Conservation (phyloP, 2,113 vertebrate species). For the Sprattus sprattus region DNA sequence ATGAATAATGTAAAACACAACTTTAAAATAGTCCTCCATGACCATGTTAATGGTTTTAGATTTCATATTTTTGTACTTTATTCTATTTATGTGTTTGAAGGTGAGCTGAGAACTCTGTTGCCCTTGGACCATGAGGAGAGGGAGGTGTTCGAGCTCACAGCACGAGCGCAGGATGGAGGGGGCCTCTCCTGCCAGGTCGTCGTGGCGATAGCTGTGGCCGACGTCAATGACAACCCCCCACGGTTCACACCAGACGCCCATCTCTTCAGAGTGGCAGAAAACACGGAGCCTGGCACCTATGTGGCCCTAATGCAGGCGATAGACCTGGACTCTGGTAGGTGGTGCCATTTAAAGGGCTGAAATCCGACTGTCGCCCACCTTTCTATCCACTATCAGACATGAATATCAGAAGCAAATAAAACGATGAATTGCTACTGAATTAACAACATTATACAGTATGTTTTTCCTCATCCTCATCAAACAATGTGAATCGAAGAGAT, state of each 20-base stretch:
- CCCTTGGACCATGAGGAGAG: slow-evolving; percentile 77
- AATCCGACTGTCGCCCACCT: not conserved
- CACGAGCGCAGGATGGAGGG: slow-evolving; percentile 77
- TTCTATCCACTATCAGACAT: not conserved
- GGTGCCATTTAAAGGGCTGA: not conserved
- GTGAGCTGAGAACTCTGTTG: slow-evolving; percentile 76
- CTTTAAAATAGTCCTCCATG: not conserved
- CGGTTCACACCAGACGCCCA: slow-evolving; percentile 77
- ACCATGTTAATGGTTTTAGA: no score
- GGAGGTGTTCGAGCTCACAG: slow-evolving; percentile 69
- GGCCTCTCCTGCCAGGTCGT: slow-evolving; percentile 72
- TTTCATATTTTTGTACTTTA: not conserved
- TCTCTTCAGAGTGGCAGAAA: slow-evolving; percentile 78
- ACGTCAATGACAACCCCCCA: slow-evolving; percentile 81
- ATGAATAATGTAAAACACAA: not conserved
- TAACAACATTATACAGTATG: not conserved
- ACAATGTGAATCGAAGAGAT: not conserved
- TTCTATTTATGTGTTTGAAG: slow-evolving; percentile 51
- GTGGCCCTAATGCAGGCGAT: slow-evolving; percentile 78
- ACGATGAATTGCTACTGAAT: not conserved
- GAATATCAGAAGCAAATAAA: not conserved
- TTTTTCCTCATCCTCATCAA: not conserved
- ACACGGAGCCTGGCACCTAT: slow-evolving; percentile 76
- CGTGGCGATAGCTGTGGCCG: slow-evolving; percentile 73
- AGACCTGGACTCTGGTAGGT: slow-evolving; percentile 77